Conservation (phyloP, 2,888 invertebrate genomes). For the Drosophila helvetica region DNA sequence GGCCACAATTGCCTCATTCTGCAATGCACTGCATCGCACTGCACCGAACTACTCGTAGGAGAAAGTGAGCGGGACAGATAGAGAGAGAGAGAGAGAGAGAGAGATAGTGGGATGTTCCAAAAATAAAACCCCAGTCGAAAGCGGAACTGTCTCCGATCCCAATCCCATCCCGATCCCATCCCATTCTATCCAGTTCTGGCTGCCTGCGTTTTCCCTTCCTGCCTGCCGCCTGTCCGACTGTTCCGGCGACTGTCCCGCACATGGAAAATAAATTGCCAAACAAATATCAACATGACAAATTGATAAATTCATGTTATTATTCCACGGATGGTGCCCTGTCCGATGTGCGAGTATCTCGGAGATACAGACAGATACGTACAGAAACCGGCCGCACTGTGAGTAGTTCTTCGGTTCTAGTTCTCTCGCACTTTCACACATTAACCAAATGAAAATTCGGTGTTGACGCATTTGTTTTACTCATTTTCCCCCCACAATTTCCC, state of each 20-base stretch:
- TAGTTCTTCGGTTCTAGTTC: slow-evolving; percentile 51
- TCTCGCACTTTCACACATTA: slow-evolving; percentile 74
- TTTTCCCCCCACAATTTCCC: slow-evolving; percentile 38
- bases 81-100: not conserved
- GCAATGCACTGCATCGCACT: no score
- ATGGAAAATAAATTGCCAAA: slow-evolving; percentile 78
- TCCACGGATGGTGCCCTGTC: slow-evolving; percentile 58
- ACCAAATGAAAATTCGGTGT: slow-evolving; percentile 81
- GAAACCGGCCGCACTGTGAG: slow-evolving; percentile 10
- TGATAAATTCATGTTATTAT: slow-evolving; percentile 81
- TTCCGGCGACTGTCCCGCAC: slow-evolving; percentile 52
- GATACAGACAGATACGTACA: slow-evolving; percentile 1
- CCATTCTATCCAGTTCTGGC: slow-evolving; percentile 30
- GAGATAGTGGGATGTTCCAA: slow-evolving; percentile 31
- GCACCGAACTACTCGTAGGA: not conserved
- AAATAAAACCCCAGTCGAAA: slow-evolving; percentile 59
- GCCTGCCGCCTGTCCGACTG: not conserved
- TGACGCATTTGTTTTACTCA: slow-evolving; percentile 79
- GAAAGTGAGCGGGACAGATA: not conserved
- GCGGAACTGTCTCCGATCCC: slow-evolving; percentile 35
- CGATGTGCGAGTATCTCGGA: slow-evolving; percentile 14
- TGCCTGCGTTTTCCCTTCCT: slow-evolving; percentile 12
- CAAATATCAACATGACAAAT: slow-evolving; percentile 81
- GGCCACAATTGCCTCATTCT: slow-evolving; percentile 60
- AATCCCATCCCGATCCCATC: slow-evolving; percentile 23